These are phyloP conservation scores for Columba janthina DNA, from an alignment of 2,113 vertebrate species.

Conservation along the genomic window DNA sequence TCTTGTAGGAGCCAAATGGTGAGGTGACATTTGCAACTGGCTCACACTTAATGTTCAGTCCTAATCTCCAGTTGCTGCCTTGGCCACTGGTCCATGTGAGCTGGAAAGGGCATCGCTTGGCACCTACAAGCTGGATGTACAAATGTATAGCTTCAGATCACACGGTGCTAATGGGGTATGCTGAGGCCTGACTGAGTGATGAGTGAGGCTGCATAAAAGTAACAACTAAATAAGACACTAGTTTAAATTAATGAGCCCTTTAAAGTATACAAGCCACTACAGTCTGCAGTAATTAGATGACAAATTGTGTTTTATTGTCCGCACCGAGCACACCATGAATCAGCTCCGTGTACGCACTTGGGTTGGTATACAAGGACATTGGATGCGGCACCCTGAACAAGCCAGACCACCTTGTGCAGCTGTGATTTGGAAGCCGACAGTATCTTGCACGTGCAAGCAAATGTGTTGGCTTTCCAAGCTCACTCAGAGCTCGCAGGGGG, in stretches of 20 bases:
- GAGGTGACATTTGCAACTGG: background rate
- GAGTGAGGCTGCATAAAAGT: background rate
- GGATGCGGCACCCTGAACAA: background rate
- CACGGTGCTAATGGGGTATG: accelerated
- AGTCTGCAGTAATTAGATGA: background rate
- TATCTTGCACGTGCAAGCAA: background rate
- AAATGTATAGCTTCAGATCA: background rate
- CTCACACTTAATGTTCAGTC: background rate
- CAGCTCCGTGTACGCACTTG: accelerated
- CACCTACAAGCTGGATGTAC: background rate
- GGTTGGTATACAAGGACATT: background rate
- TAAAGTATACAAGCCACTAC: background rate
- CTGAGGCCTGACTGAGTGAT: background rate
- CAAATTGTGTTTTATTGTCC: background rate
- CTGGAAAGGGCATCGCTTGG: background rate
- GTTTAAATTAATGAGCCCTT: slow-evolving; percentile 1
- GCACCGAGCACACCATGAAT: accelerated
- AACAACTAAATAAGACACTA: background rate
- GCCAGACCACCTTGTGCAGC: background rate
- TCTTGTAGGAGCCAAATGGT: background rate
- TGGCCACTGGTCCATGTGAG: accelerated
- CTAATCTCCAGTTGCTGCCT: background rate
- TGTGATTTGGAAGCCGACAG: background rate
- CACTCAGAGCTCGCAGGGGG: accelerated
- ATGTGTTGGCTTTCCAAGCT: background rate